These are phyloP conservation scores for Phaetusa simplex DNA, from an alignment of 2,113 vertebrate species.

Conservation along the genomic window DNA sequence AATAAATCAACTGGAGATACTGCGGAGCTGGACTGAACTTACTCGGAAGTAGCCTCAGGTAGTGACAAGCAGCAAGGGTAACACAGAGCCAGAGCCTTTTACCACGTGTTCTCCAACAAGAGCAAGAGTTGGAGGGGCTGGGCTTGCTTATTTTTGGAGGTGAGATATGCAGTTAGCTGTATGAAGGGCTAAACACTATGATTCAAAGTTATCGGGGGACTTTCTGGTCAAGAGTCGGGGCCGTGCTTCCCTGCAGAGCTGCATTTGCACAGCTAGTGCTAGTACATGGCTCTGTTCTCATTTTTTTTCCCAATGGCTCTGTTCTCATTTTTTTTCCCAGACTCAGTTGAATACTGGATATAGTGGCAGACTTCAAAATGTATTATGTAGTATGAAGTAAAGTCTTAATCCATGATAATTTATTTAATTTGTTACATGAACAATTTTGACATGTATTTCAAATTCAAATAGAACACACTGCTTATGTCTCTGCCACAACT, in stretches of 20 bases:
- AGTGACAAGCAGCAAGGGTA: background rate
- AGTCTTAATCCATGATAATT: background rate
- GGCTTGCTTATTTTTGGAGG: background rate
- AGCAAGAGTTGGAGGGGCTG: background rate
- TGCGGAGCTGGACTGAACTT: background rate
- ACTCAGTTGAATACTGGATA: background rate
- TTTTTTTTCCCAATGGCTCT: no score
- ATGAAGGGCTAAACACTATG: background rate
- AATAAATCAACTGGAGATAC: background rate
- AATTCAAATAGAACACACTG: background rate
- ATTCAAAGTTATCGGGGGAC: background rate
- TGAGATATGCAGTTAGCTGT: background rate
- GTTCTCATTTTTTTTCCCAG: background rate
- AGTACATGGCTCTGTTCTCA: background rate
- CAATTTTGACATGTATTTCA: background rate
- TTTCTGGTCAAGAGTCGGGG: background rate
- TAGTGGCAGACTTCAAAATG: background rate
- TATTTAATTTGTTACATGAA: background rate
- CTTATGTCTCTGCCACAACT: background rate
- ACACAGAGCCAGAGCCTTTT: background rate
- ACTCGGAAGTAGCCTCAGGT: background rate
- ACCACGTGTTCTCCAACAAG: fast-evolving
- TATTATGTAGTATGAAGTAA: background rate
- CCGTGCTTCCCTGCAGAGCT: background rate
- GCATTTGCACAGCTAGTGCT: background rate